Conservation (phyloP, 37 sponge, comb jelly and placozoan genomes). For the Chondrilla cf. caribensis region DNA sequence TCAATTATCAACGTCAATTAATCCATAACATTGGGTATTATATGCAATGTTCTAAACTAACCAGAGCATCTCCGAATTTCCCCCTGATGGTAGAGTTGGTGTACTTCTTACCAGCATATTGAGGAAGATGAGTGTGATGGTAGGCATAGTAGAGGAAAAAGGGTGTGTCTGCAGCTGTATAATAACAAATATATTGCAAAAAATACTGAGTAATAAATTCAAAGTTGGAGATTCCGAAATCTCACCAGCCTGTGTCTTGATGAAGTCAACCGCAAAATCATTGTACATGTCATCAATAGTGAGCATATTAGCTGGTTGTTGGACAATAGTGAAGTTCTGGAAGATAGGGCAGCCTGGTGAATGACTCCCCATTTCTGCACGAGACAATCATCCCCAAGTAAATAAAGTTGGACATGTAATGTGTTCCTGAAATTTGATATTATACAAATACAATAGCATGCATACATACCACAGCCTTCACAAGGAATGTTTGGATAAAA, state of each 20-base stretch:
- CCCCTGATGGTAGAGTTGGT: slow-evolving; percentile 55
- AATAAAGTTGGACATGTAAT: too few species aligned
- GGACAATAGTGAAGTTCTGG: slow-evolving; percentile 47
- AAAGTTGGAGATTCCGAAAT: too few species aligned
- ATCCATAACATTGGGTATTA: too few species aligned
- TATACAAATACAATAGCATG: too few species aligned
- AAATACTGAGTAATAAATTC: neutral
- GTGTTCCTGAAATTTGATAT: too few species aligned
- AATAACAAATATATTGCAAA: neutral
- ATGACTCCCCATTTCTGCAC: neutral
- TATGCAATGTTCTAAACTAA: slow-evolving; percentile 19
- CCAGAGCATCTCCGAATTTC: slow-evolving; percentile 65
- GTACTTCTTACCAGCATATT: slow-evolving; percentile 54
- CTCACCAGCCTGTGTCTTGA: slow-evolving; percentile 57
- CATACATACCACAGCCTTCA: too few species aligned
- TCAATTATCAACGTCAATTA: too few species aligned
- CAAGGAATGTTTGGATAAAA: too few species aligned
- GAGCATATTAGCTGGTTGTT: slow-evolving; percentile 70
- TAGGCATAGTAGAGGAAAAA: slow-evolving; percentile 70
- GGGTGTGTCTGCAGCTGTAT: slow-evolving; percentile 23
- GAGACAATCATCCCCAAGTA: neutral
- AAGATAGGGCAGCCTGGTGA: slow-evolving; percentile 58
- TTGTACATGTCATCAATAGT: slow-evolving; percentile 50
- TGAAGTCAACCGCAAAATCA: slow-evolving; percentile 54
- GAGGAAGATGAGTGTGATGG: slow-evolving; percentile 74